Percentiles rank a stretch among this genome's conserved stretches.
phyloP scores from a whole-genome alignment of 1,140 invertebrate species.

The Drosophila aff. region DNA sequence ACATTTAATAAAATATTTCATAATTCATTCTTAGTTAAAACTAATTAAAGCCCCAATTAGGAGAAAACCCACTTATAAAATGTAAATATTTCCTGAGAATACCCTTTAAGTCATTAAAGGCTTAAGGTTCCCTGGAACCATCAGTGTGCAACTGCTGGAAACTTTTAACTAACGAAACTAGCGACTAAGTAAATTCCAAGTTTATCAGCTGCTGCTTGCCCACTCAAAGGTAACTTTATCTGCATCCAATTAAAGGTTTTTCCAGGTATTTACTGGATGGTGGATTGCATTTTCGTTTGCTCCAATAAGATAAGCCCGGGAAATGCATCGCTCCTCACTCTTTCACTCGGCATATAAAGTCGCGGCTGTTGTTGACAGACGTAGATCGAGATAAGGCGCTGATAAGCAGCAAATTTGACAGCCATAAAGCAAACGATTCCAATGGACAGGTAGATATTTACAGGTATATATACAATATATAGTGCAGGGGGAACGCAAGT shows the following conservation, averaged over 20 bases:
- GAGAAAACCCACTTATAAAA: neutral
- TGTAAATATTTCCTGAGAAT: neutral
- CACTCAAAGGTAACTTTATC: conserved; percentile 52
- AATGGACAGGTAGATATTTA: conserved; percentile 48
- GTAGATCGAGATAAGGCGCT: conserved; percentile 54
- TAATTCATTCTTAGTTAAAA: neutral
- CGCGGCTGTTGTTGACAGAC: conserved; percentile 66
- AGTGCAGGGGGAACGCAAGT: conserved; percentile 33
- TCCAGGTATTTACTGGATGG: conserved; percentile 25
- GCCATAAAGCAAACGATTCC: conserved; percentile 62
- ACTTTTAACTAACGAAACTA: conserved; percentile 23
- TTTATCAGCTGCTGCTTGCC: conserved; percentile 54
- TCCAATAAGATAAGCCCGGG: conserved; percentile 62
- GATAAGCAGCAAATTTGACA: conserved; percentile 81
- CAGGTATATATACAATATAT: neutral
- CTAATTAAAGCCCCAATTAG: neutral
- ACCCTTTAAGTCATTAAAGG: too few relatives aligned
- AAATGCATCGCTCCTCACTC: conserved; percentile 26
- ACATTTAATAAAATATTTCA: neutral
- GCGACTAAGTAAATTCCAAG: conserved; percentile 38
- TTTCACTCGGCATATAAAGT: conserved; percentile 2
- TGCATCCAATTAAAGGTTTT: conserved; percentile 66
- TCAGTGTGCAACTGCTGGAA: neutral
- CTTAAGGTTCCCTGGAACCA: neutral
- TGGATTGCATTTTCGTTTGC: conserved; percentile 52